Evolutionary conservation across 2,797 vertebrate genomes (phyloP), one percentile per base, ranked within the genome.

Genomic region (Esox lucius): DNA sequence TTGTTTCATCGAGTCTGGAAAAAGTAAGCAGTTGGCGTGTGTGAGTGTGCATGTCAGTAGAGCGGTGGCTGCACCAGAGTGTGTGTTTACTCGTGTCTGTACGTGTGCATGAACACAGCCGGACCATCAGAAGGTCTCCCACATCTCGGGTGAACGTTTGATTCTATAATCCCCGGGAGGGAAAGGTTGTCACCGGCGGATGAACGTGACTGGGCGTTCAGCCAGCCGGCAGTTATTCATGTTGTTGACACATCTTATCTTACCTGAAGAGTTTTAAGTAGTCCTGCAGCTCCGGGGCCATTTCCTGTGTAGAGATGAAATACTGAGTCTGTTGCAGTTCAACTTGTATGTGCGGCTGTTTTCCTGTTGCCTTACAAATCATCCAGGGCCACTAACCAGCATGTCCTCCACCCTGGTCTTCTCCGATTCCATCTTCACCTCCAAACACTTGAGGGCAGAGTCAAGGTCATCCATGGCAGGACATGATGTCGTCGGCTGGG

Each of bases 251-350:
- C 22, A 62, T 42, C 72, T 80, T 76, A 62, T 42, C 72, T 80
- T 75, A 95, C 94, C 94, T 90, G 80, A 95, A 93, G 78, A 95
- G 92, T 70, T 92, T 92, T 74, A 95, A 84, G 72, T 94, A 81
- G 72, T 94, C 93, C 69, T 89, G 91, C 49, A 95, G 87, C 24
- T 94, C 93, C 0, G 94, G 94, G 39, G 93, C 92, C 56, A 86
- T 92, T 78, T 93, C 92, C 93, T 94, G 75, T 15, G 26, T 26
- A 46, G 62, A 79, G 35, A 73, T 19, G 74, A 69, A 46, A 26
- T 33, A 61, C 24, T 16, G 28, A 22, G 31, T 66, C 26, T 15
- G 26, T 28, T 64, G 8, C 15, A 49, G 49, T 3, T 19, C 1
- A 28, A 28, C 46, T 19, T 65, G 11, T 70, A 9, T n/a, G 1